Conservation (phyloP, 1,140 invertebrate species). For the Pseudomyrmex concolor region DNA sequence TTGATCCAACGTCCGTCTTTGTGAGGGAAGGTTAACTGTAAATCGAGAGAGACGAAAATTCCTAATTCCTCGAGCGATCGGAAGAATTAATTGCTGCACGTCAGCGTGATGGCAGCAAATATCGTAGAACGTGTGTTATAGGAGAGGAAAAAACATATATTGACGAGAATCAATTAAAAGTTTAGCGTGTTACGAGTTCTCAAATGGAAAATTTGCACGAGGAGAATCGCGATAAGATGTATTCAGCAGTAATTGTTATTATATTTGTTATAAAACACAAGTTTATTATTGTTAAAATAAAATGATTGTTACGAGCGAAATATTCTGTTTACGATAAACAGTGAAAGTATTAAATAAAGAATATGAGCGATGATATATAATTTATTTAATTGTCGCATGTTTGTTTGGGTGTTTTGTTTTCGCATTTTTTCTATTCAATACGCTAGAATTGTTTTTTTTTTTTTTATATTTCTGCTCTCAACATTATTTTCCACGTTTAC, state of each 20-base stretch:
- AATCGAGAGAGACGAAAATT: neutral
- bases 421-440: constrained; percentile 13
- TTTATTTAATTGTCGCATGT: constrained; percentile 17
- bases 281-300: neutral
- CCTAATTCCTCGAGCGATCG: constrained; percentile 14
- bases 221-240: no score
- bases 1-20: constrained; percentile 33
- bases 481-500: constrained; percentile 43
- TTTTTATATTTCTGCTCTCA: neutral
- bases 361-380: neutral
- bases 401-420: constrained; percentile 1
- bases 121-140: neutral
- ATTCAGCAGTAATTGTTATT: neutral
- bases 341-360: constrained; percentile 4
- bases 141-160: neutral
- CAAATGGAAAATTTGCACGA: neutral
- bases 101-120: constrained; percentile 1
- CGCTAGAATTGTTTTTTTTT: constrained; percentile 26
- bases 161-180: neutral
- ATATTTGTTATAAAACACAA: neutral
- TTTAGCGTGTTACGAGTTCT: neutral
- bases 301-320: neutral
- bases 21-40: constrained; percentile 23
- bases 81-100: constrained; percentile 24
- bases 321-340: neutral